These are phyloP conservation scores for Hemiscyllium ocellatum DNA, from an alignment of 2,113 vertebrate species.

Conservation along the genomic window DNA sequence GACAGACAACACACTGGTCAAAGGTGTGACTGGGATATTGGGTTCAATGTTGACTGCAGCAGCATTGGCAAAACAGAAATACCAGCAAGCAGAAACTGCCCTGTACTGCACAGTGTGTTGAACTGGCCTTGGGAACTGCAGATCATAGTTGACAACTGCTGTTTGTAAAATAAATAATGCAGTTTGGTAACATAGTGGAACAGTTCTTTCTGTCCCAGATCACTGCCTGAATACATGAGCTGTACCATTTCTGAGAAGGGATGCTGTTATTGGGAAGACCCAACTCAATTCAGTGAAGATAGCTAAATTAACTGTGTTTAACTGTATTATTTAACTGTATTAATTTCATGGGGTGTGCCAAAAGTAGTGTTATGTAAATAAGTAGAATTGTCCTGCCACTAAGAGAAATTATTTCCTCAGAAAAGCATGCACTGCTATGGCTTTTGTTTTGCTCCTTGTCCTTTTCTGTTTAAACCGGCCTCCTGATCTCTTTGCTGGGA, in stretches of 20 bases:
- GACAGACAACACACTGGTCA: neutral
- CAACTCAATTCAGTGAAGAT: neutral
- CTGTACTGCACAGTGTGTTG: neutral
- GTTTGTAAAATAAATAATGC: slow-evolving; percentile 11
- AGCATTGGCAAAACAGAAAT: neutral
- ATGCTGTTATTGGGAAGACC: neutral
- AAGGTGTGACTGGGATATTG: neutral
- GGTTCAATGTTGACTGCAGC: neutral
- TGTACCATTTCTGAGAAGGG: neutral
- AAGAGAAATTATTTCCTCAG: neutral
- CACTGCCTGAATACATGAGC: neutral
- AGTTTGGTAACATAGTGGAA: neutral
- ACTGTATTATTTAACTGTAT: too few species aligned
- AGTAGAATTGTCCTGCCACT: neutral
- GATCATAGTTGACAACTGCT: neutral
- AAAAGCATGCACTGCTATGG: neutral
- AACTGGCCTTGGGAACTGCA: neutral
- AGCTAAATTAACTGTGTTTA: neutral
- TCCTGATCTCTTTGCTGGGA: neutral
- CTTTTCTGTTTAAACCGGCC: neutral
- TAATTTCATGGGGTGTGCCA: neutral
- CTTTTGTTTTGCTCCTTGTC: neutral
- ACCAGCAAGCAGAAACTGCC: neutral
- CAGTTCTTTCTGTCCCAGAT: neutral
- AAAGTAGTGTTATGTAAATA: neutral